Percentiles rank a stretch among this genome's conserved stretches.
These are phyloP conservation scores for Odontocolon sp. DNA, from an alignment of 2,888 invertebrate genomes.

Conservation along the genomic window DNA sequence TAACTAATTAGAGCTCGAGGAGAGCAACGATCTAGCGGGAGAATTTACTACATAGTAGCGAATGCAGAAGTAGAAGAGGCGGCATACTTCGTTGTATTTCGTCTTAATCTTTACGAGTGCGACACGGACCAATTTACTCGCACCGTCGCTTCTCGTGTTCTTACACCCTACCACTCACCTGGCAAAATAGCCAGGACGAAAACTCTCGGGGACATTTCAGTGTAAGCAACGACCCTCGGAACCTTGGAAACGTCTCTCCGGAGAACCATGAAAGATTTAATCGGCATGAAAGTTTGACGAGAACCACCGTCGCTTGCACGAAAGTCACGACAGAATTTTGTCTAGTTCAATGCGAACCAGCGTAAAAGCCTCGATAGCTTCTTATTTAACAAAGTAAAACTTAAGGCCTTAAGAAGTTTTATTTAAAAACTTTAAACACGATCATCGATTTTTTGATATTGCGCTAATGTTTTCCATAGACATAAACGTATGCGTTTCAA, in stretches of 20 bases:
- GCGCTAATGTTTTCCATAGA: neutral
- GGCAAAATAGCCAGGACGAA: constrained; percentile 14
- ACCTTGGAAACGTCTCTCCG: constrained; percentile 33
- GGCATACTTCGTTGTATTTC: constrained; percentile 20
- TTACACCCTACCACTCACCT: neutral
- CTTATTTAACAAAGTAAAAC: neutral
- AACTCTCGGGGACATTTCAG: constrained; percentile 36
- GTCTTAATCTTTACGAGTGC: constrained; percentile 56
- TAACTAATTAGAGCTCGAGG: constrained; percentile 60
- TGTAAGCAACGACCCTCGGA: constrained; percentile 29
- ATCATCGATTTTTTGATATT: constrained; percentile 11
- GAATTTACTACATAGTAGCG: constrained; percentile 12
- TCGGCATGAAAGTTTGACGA: constrained; percentile 56
- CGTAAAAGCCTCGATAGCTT: neutral
- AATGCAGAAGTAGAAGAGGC: constrained; percentile 17
- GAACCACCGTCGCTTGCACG: constrained; percentile 6
- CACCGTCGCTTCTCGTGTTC: constrained; percentile 26
- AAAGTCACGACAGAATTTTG: constrained; percentile 10
- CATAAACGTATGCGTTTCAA: neutral
- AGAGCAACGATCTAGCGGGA: constrained; percentile 29
- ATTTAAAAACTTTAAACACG: neutral
- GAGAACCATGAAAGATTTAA: constrained; percentile 53
- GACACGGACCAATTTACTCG: constrained; percentile 54
- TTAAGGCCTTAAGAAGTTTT: too few relatives aligned
- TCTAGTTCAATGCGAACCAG: neutral